Conservation (phyloP, 2,113 vertebrate species). For the Asarcornis scutulata region DNA sequence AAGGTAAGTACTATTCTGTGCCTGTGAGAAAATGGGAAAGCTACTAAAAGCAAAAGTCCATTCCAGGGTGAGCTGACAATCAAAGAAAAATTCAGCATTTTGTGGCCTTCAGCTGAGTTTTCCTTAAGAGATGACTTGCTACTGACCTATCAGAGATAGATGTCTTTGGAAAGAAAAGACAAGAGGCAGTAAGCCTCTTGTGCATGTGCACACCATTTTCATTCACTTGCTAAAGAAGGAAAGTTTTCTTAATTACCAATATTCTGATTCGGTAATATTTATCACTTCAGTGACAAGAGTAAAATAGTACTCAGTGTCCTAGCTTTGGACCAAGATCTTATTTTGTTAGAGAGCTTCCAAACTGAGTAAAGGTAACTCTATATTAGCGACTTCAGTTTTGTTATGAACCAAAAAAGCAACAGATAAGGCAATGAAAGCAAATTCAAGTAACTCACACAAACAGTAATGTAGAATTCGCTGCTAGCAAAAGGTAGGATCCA, state of each 20-base stretch:
- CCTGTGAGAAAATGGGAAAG: neutral
- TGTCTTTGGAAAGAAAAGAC: neutral
- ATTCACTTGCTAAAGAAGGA: neutral
- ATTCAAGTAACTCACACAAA: neutral
- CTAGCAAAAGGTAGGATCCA: neutral
- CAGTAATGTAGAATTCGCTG: neutral
- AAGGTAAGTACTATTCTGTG: neutral
- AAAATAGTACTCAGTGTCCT: neutral
- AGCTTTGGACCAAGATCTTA: neutral
- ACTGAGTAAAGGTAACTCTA: neutral
- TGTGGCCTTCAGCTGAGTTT: conserved; percentile 16
- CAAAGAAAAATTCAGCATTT: conserved; percentile 3
- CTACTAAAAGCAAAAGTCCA: conserved; percentile 21
- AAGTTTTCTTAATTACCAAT: neutral
- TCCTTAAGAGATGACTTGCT: neutral
- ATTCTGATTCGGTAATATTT: neutral
- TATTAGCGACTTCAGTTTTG: neutral
- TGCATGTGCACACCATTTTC: neutral
- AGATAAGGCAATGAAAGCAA: neutral
- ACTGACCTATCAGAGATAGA: neutral
- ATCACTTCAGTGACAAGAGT: neutral
- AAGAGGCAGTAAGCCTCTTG: neutral
- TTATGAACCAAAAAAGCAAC: neutral
- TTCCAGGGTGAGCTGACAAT: conserved; percentile 14
- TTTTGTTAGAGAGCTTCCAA: neutral